Evolutionary conservation across 2,113 vertebrate species (phyloP), one percentile per base, ranked within the genome.

Genomic region (Scopus umbretta): DNA sequence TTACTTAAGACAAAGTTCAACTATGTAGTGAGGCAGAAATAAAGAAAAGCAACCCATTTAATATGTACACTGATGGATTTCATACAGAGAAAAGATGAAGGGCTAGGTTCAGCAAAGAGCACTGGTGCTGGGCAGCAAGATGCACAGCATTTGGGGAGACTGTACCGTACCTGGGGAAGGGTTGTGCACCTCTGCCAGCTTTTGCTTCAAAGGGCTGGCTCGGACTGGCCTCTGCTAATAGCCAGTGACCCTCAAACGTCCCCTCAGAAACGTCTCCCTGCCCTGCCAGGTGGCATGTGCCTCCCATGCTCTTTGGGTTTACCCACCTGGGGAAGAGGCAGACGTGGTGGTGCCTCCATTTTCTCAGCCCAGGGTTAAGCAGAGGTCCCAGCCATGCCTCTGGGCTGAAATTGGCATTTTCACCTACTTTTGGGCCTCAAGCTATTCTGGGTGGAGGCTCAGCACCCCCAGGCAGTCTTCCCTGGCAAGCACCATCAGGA

Each of bases 101-200:
- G 15, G 9, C 7, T 16, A 14, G 25, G 38, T 58, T 45, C 62
- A 65, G 45, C 50, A 81, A 70, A 81, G 49, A 65, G 34, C 8
- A 9, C 27, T 17, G 18, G 21, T 52, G 43, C 25, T 9, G 1
- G 59, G 27, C 40, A 42, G 18, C 0, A 0, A 50, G 29, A 30
- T 26, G 26, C 3, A 1, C 2, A 2, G 36, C 3, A 5, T 11
- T 0, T 30, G 32, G 14, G 68, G 26, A n/a, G 25, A 15, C 13
- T 6, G 9, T 16, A 19, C 8, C 0, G 0, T 3, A 62, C 7
- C 16, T 38, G 12, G 12, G 30, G 34, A 61, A 59, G 11, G 3
- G 9, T 4, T 80, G 18, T n/a, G 36, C 21, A 30, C 10, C 43
- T 75, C 52, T 75, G n/a, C 18, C 53, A 83, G 45, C 9, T 75